Percentiles rank a stretch among this genome's conserved stretches.
Conservation (phyloP, 2,113 vertebrate species). For the Carassius carassius region DNA sequence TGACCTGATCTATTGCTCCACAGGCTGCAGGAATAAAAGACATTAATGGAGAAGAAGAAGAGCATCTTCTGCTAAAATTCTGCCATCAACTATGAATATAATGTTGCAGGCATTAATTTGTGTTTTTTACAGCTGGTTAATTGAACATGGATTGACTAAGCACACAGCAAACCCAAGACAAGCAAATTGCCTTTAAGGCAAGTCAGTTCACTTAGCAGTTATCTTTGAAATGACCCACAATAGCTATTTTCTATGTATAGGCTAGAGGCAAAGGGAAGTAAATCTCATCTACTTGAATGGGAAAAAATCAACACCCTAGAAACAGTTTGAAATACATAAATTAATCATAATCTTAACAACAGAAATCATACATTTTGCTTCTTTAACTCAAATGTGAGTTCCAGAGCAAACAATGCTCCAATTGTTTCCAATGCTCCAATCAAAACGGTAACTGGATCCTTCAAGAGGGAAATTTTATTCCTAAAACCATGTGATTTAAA, state of each 20-base stretch:
- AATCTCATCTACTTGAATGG: background rate
- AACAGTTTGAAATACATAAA: background rate
- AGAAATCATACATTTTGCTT: background rate
- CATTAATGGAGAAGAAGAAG: constrained; percentile 13
- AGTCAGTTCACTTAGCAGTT: background rate
- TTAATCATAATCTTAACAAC: background rate
- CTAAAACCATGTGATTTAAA: no score
- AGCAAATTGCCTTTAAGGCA: background rate
- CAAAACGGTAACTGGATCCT: background rate
- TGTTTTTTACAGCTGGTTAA: background rate
- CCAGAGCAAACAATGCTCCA: background rate
- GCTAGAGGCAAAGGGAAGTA: background rate
- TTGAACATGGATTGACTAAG: background rate
- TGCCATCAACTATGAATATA: background rate
- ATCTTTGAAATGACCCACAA: background rate
- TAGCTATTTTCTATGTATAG: background rate
- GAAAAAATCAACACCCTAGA: background rate
- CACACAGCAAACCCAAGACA: background rate
- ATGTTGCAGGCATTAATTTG: constrained; percentile 7
- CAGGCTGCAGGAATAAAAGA: constrained; percentile 17
- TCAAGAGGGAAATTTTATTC: background rate
- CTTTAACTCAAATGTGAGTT: background rate
- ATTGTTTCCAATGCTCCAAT: background rate
- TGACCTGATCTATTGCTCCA: constrained; percentile 31
- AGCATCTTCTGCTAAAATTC: constrained; percentile 24